These are phyloP conservation scores for Ferrisia virgata DNA, from an alignment of 2,888 invertebrate genomes.

Conservation along the genomic window DNA sequence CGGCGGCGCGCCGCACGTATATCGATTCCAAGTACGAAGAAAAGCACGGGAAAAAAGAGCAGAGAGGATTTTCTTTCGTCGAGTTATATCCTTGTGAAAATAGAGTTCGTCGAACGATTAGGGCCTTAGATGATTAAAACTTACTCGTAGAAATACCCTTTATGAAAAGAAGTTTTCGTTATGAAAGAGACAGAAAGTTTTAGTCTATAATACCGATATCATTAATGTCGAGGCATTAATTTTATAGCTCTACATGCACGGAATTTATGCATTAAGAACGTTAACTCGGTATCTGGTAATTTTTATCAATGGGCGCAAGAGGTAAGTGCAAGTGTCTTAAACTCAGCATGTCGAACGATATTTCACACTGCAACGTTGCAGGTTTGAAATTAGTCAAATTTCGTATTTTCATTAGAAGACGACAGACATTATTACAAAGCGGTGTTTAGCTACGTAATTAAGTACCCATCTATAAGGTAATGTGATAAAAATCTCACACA, in stretches of 20 bases:
- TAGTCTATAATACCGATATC: neutral
- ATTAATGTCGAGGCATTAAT: neutral
- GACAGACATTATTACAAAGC: neutral
- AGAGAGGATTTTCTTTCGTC: neutral
- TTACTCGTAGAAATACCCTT: neutral
- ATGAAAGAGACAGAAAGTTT: neutral
- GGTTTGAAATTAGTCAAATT: neutral
- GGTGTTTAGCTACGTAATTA: no score
- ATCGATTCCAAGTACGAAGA: neutral
- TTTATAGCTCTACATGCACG: neutral
- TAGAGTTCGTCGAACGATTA: conserved; percentile 12
- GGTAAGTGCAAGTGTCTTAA: no score
- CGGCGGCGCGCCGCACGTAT: neutral
- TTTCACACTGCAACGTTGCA: neutral
- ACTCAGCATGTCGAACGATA: neutral
- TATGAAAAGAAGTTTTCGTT: neutral
- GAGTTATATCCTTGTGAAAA: neutral
- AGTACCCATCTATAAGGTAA: no score
- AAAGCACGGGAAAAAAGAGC: neutral
- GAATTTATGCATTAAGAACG: neutral
- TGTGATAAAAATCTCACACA: neutral
- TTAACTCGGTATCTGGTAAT: neutral
- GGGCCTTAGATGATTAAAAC: neutral
- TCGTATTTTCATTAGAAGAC: neutral
- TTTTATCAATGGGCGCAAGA: neutral